A percentile compares a stretch with the other conserved stretches of the same genome.
Evolutionary conservation across 2,797 vertebrate species (phyloP).

Genomic region (Macropus fuliginosus): DNA sequence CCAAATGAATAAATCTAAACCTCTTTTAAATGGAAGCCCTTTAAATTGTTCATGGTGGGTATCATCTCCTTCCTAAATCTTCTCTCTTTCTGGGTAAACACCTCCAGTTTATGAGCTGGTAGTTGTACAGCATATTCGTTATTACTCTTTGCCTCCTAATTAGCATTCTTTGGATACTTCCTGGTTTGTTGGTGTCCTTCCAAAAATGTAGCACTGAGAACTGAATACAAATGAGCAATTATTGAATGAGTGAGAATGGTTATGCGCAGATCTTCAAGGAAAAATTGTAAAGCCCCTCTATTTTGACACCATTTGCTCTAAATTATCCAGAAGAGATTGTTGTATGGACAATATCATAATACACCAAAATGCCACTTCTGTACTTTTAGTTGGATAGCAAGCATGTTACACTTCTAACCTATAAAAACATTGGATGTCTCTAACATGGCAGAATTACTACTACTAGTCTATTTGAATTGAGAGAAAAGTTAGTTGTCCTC

Average conservation of each 20-base stretch:
- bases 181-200: not conserved
- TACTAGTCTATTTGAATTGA: too few species aligned
- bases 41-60: not conserved
- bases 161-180: not conserved
- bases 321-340: not conserved
- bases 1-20: not conserved
- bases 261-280: not conserved
- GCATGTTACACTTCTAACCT: not conserved
- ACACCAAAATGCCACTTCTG: not conserved
- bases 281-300: not conserved
- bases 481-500: too few species aligned
- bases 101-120: not conserved
- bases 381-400: not conserved
- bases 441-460: not conserved
- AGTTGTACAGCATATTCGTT: not conserved
- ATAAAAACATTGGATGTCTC: not conserved
- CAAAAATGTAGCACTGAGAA: not conserved
- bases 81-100: not conserved
- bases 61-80: not conserved
- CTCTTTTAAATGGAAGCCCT: not conserved
- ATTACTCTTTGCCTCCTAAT: not conserved
- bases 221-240: not conserved
- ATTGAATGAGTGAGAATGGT: not conserved
- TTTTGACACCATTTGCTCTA: not conserved
- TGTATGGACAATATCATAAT: not conserved